Conservation (phyloP, 2,797 vertebrate genomes). For the Pseudochirops corinnae region DNA sequence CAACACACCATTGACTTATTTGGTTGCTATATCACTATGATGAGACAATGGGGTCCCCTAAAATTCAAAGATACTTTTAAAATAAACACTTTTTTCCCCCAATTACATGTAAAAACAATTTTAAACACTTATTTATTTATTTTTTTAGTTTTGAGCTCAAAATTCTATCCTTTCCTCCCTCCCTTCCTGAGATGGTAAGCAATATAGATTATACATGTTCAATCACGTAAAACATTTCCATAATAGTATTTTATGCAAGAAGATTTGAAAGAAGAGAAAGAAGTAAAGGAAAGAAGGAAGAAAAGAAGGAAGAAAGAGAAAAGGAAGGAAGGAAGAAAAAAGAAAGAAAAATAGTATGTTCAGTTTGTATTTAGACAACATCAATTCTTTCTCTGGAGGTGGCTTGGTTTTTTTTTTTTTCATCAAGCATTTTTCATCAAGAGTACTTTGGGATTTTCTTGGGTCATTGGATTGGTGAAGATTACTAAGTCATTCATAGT, state of each 20-base stretch:
- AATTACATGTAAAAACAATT: background rate
- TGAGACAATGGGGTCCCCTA: background rate
- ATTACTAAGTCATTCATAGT: background rate
- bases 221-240: background rate
- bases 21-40: background rate
- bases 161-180: background rate
- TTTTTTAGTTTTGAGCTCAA: background rate
- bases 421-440: background rate
- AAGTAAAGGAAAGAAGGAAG: rapidly evolving
- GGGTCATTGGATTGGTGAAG: background rate
- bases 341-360: background rate
- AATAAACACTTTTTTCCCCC: background rate
- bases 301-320: too few species aligned
- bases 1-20: background rate
- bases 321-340: too few species aligned
- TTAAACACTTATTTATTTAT: background rate
- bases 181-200: background rate
- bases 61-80: background rate
- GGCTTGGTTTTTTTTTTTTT: too few species aligned
- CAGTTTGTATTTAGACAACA: background rate
- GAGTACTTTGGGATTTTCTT: background rate
- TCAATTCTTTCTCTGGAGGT: background rate
- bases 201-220: background rate
- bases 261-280: background rate
- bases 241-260: background rate